Percentiles rank a stretch among this genome's conserved stretches.
phyloP scores from a whole-genome alignment of 2,797 vertebrate genomes.

The Spea hammondii region DNA sequence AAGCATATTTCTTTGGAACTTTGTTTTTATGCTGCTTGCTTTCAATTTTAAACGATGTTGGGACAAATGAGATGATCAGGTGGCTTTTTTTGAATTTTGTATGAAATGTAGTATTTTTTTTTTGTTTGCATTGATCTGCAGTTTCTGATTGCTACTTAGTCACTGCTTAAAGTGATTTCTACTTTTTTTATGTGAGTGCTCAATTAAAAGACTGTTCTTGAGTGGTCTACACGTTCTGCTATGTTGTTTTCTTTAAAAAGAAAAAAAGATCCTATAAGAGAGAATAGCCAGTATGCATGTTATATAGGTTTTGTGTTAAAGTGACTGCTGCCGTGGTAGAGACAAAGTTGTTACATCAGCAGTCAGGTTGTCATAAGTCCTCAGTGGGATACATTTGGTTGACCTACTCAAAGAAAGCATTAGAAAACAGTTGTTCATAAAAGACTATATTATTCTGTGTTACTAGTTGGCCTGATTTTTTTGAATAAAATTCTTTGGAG shows the following conservation, averaged over 20 bases:
- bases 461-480: neutral
- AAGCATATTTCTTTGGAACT: constrained; percentile 14
- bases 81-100: neutral
- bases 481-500: neutral
- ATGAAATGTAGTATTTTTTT: neutral
- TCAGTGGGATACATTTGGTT: constrained; percentile 20
- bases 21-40: constrained; percentile 26
- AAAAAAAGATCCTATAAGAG: neutral
- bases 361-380: constrained; percentile 17
- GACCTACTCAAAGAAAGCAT: neutral
- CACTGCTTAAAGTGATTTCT: constrained; percentile 20
- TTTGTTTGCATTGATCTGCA: constrained; percentile 21
- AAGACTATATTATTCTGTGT: constrained; percentile 14
- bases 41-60: neutral
- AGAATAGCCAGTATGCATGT: constrained; percentile 7
- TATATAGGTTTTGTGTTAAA: constrained; percentile 21
- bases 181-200: constrained; percentile 3
- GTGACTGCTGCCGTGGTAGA: constrained; percentile 22
- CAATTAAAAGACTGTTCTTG: constrained; percentile 13
- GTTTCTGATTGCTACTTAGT: constrained; percentile 24
- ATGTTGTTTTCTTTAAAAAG: constrained; percentile 22
- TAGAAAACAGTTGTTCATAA: constrained; percentile 14
- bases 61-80: neutral
- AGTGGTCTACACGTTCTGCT: constrained; percentile 15
- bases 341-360: constrained; percentile 25